Percentiles rank a stretch among this genome's conserved stretches.
These are phyloP conservation scores for Phasianus colchicus DNA, from an alignment of 2,113 vertebrate genomes.

Conservation along the genomic window DNA sequence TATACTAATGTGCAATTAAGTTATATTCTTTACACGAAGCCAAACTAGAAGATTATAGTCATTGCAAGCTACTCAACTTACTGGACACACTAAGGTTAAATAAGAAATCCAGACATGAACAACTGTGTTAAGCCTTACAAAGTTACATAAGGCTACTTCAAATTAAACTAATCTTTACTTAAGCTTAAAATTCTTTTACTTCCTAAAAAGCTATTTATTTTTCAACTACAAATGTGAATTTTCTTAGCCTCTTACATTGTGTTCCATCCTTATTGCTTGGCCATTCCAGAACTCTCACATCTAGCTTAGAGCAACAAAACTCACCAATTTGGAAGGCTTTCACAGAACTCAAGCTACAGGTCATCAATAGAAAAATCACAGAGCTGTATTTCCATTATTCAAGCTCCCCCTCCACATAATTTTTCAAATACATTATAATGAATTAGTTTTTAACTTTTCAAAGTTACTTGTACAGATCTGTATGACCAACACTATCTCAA, in stretches of 20 bases:
- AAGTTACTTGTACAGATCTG: fast-evolving
- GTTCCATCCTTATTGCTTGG: neutral
- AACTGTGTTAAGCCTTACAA: neutral
- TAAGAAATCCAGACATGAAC: neutral
- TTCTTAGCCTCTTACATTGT: neutral
- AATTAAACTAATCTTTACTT: neutral
- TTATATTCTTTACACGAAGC: neutral
- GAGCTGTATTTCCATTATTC: neutral
- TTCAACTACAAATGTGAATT: neutral
- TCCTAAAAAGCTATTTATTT: neutral
- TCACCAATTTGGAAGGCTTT: neutral
- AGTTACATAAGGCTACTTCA: neutral
- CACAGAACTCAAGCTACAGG: neutral
- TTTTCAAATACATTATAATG: neutral
- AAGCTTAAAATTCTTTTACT: neutral
- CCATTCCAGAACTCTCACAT: neutral
- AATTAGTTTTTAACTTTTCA: neutral
- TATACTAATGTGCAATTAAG: neutral
- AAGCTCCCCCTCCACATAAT: neutral
- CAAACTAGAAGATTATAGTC: neutral
- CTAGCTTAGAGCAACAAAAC: neutral
- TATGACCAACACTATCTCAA: neutral
- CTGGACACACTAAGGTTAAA: neutral
- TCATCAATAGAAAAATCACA: neutral
- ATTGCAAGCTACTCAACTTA: neutral